phyloP scores from a whole-genome alignment of 2,888 invertebrate species.

The Agriopis leucophaearia region DNA sequence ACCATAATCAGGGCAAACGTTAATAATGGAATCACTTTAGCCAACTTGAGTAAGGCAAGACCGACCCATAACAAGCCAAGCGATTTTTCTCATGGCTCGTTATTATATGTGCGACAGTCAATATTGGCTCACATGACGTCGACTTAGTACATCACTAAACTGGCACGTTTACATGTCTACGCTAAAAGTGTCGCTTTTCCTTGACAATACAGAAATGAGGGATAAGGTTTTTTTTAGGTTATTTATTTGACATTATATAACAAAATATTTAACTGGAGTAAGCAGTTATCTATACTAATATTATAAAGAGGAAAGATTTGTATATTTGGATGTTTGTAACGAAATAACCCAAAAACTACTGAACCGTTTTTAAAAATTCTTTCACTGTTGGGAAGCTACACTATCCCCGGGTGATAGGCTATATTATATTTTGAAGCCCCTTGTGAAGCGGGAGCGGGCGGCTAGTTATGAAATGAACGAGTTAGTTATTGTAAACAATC shows the following conservation, averaged over 20 bases:
- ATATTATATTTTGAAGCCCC: no score
- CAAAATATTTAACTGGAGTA: slow-evolving; percentile 3
- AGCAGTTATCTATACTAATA: not conserved
- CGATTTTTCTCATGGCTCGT: no score
- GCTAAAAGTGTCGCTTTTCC: slow-evolving; percentile 22
- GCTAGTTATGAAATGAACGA: no score
- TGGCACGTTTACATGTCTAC: slow-evolving; percentile 32
- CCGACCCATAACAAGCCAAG: not conserved
- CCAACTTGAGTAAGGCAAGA: not conserved
- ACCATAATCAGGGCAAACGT: no score
- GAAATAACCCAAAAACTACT: no score
- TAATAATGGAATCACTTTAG: no score
- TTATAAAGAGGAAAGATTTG: no score
- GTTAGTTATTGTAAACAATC: not conserved
- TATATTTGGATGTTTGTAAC: no score
- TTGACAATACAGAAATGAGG: slow-evolving; percentile 15
- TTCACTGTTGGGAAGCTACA: no score
- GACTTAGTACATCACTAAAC: slow-evolving; percentile 18
- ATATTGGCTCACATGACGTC: slow-evolving; percentile 22
- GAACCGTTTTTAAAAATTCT: no score
- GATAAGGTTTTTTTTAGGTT: slow-evolving; percentile 4
- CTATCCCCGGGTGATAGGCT: no score
- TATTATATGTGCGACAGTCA: slow-evolving; percentile 17
- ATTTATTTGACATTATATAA: slow-evolving; percentile 8
- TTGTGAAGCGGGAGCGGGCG: no score